These are phyloP conservation scores for Arbacia lixula DNA, from an alignment of 53 echinoderm and acorn worm genomes.

Conservation along the genomic window DNA sequence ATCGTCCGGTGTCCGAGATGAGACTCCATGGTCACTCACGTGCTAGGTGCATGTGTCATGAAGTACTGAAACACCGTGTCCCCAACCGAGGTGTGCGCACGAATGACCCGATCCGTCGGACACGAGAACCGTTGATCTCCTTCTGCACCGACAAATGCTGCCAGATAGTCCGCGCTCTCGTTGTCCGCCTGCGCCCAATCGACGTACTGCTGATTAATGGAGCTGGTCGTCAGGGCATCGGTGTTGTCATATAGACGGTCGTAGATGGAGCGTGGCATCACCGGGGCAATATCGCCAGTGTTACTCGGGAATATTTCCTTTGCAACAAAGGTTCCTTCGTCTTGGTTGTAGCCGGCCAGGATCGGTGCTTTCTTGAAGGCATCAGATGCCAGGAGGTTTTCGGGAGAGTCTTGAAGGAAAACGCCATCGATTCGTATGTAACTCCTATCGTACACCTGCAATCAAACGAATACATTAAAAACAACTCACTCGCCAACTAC, in stretches of 20 bases:
- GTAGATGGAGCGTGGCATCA: conserved; percentile 27
- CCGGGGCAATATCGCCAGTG: conserved; percentile 14
- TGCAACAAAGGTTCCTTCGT: conserved; percentile 70
- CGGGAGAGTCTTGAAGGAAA: conserved; percentile 75
- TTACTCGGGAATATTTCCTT: conserved; percentile 36
- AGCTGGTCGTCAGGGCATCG: conserved; percentile 2
- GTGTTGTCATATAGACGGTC: conserved; percentile 15
- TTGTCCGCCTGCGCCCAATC: conserved; percentile 70
- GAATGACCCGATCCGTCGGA: conserved; percentile 27
- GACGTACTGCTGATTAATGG: conserved; percentile 48
- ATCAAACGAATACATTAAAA: background rate
- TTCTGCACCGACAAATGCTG: conserved; percentile 6
- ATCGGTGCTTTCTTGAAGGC: conserved; percentile 76
- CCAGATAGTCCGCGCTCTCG: conserved; percentile 47
- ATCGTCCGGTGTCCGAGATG: background rate
- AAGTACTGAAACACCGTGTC: conserved; percentile 51
- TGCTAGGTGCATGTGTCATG: conserved; percentile 58
- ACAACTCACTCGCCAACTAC: no score
- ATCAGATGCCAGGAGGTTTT: conserved; percentile 58
- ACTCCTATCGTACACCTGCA: conserved; percentile 21
- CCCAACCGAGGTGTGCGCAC: conserved; percentile 20
- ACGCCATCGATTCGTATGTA: conserved; percentile 62
- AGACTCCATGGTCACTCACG: conserved; percentile 21
- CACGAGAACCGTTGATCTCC: conserved; percentile 49
- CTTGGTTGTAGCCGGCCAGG: conserved; percentile 73